Percentiles rank a stretch among this genome's conserved stretches.
These are phyloP conservation scores for Diaperis boleti DNA, from an alignment of 2,888 invertebrate genomes.

Conservation along the genomic window DNA sequence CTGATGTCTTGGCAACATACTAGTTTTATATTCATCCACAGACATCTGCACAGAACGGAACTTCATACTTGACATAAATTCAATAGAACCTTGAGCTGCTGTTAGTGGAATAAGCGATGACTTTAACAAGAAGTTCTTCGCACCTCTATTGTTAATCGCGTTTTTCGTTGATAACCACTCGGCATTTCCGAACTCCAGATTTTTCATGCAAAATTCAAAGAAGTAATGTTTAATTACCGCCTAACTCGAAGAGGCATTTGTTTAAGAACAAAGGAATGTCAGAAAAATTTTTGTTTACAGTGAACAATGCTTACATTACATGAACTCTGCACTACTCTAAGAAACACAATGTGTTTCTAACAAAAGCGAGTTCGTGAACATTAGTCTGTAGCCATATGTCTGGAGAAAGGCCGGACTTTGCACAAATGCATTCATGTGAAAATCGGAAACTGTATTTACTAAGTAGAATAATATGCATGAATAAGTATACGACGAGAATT, in stretches of 20 bases:
- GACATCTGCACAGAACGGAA: conserved; percentile 8
- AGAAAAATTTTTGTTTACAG: conserved; percentile 29
- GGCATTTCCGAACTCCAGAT: too few relatives aligned
- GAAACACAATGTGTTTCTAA: conserved; percentile 35
- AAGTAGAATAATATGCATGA: background rate
- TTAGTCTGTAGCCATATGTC: conserved; percentile 39
- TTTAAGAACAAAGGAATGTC: conserved; percentile 18
- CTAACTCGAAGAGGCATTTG: conserved; percentile 12
- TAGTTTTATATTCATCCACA: conserved; percentile 19
- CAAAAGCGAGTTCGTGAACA: conserved; percentile 36
- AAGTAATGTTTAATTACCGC: background rate
- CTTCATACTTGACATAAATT: conserved; percentile 34
- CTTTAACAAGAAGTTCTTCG: conserved; percentile 13
- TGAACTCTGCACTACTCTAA: conserved; percentile 7
- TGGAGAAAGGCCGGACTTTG: conserved; percentile 13
- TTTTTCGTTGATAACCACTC: background rate
- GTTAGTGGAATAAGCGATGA: conserved; percentile 18
- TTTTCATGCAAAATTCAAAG: conserved; percentile 12
- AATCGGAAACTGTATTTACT: conserved; percentile 2
- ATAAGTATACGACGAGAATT: background rate
- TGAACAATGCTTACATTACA: conserved; percentile 26
- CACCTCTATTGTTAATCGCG: background rate
- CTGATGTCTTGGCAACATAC: conserved; percentile 22
- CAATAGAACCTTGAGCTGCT: conserved; percentile 15
- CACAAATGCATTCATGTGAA: conserved; percentile 24